Evolutionary conservation across 1,140 invertebrate species (phyloP), one percentile per base, ranked within the genome.

Genomic region (Aricia agestis): DNA sequence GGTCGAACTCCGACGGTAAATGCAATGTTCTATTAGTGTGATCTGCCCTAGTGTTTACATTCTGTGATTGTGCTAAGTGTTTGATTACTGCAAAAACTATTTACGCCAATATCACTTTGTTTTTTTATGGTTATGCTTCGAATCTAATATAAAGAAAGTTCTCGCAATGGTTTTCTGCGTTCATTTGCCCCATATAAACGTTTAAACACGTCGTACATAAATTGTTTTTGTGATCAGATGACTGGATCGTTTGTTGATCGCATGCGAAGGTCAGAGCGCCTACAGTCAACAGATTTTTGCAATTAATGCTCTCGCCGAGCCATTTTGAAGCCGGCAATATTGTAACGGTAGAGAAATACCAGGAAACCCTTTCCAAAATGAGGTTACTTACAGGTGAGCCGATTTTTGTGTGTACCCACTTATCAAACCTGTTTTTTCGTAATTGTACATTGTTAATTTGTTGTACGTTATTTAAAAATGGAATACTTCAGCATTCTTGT

Each of bases 1-100:
- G 91, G 86, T 92, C 90, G 79, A 92, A 92, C 85, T 90, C 90
- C 82, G 91, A 92, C 89, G 91, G 91, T 92, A 92, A 92, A 91
- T 92, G 88, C 86, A 90, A 92, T 89, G 87, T 89, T 92, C 84
- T 90, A 84, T 85, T 90, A 86, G 89, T 91, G 89, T 92, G 89
- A 78, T 86, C 85, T 83, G 81, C 86, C 84, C 81, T 89, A 88
- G 84, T 91, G 87, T 89, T 87, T 90, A 87, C 80, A 79, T 86
- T 82, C 78, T 85, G 83, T 90, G 82, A 82, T 74, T 82, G 81
- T 82, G 81, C 75, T 77, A 82, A 87, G 80, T 88, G 86, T 89
- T 89, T 90, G 86, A 85, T 86, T 89, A 84, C 82, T 79, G 79
- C 77, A 78, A 32, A 70, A 70, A 70, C 58, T 63, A 36, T 69